These are phyloP conservation scores for Pandemis heparana DNA, from an alignment of 2,888 invertebrate species.

Conservation along the genomic window DNA sequence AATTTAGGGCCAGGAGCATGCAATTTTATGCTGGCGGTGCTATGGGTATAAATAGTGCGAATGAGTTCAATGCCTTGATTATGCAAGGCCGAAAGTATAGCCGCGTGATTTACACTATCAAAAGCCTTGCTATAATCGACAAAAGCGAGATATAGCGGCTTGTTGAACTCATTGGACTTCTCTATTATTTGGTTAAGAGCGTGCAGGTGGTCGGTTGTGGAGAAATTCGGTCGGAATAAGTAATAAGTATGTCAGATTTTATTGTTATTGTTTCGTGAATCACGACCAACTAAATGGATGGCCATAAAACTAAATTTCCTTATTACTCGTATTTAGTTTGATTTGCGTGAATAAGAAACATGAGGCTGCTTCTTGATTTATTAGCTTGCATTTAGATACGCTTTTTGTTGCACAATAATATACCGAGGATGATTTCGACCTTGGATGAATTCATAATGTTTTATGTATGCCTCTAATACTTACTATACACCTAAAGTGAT, in stretches of 20 bases:
- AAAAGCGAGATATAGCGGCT: too few species aligned
- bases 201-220: too few species aligned
- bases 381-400: background rate
- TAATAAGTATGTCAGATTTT: background rate
- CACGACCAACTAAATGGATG: background rate
- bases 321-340: background rate
- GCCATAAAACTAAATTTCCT: background rate
- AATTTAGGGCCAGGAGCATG: too few species aligned
- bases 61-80: too few species aligned
- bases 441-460: background rate
- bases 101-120: too few species aligned
- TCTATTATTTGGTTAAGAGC: too few species aligned
- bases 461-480: background rate
- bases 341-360: background rate
- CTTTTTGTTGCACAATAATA: conserved; percentile 1
- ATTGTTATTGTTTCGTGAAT: conserved; percentile 3
- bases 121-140: too few species aligned
- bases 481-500: background rate
- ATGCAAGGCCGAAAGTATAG: too few species aligned
- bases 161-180: too few species aligned
- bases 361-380: conserved; percentile 1
- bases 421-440: background rate
- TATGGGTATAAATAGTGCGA: too few species aligned
- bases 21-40: too few species aligned
- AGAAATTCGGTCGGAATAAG: too few species aligned